Evolutionary conservation across 2,888 invertebrate species (phyloP), one percentile per base, ranked within the genome.

Genomic region (Polydrusus tereticollis): DNA sequence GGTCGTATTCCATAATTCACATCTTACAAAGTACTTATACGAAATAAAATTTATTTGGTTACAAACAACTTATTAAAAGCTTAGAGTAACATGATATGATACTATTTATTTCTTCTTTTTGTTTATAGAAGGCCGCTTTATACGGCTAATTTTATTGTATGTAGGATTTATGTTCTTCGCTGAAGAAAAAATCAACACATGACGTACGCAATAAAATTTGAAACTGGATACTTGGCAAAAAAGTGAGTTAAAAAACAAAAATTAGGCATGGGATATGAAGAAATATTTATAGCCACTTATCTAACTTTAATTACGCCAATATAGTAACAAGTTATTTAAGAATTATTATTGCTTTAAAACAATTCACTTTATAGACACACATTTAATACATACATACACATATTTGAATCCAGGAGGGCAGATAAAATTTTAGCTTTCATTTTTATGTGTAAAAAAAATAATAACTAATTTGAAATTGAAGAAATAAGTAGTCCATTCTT

Each of bases 201-300:
- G 69, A 65, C 62, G 38, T 36, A 59, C 59, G 73, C 69, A 73
- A 69, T 73, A 69, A 64, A 69, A 69, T 69, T 69, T 69, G 73
- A 73, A 73, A 69, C 59, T 55, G 41, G 59, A 73, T 69, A 73
- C 64, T 50, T 38, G 38, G 33, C 36, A 26, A 71, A 66, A 65
- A 71, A 66, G 16, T 64, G 58, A 33, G 41, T 38, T 55, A 69
- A 69, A 68, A 33, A 69, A 20, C 29, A 29, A 41, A 63, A 62
- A 36, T 21, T 23, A 36, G 29, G 50, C 55, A 50, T 41, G 59
- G 50, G 58, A 70, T 50, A 59, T 65, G 41, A 65, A 65, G 47
- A 64, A 36, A 21, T 68, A 60, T 60, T 68, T 68, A 59, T 50
- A 43, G 55, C 29, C 52, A 16, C 68, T 43, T 68, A 58, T 52